Evolutionary conservation across 2,113 vertebrate species (phyloP).

Genomic region (Epinephelus fuscoguttatus): DNA sequence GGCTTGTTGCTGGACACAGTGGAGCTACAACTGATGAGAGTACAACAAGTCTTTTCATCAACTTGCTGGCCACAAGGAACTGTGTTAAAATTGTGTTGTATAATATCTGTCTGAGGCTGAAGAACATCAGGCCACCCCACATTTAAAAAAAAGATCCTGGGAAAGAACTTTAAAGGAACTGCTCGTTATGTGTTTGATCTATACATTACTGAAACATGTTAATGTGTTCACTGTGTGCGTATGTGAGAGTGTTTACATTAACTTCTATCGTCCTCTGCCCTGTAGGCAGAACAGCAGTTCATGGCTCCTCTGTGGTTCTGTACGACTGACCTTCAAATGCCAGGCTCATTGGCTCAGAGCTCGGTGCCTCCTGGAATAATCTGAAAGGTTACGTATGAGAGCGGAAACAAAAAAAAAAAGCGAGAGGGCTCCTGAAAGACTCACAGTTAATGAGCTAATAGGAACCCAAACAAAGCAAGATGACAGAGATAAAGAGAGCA

Average conservation of each 20-base stretch:
- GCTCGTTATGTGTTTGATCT: neutral
- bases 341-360: slow-evolving; percentile 51
- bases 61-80: neutral
- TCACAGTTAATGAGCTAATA: slow-evolving; percentile 36
- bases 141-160: neutral
- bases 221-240: neutral
- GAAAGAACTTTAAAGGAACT: neutral
- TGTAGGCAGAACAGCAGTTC: slow-evolving; percentile 31
- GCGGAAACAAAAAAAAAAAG: slow-evolving; percentile 12
- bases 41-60: slow-evolving; percentile 18
- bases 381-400: slow-evolving; percentile 55
- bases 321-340: slow-evolving; percentile 71
- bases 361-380: slow-evolving; percentile 45
- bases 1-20: neutral
- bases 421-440: slow-evolving; percentile 25
- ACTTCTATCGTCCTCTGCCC: slow-evolving; percentile 7
- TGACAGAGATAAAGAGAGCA: slow-evolving; percentile 3
- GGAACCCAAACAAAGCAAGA: slow-evolving; percentile 16
- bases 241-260: neutral
- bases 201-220: neutral
- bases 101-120: neutral
- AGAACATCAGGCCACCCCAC: neutral
- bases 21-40: neutral
- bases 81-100: neutral
- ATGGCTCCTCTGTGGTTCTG: slow-evolving; percentile 13